These are phyloP conservation scores for Holcopasites calliopsidis DNA, from an alignment of 1,140 invertebrate species.

Conservation along the genomic window DNA sequence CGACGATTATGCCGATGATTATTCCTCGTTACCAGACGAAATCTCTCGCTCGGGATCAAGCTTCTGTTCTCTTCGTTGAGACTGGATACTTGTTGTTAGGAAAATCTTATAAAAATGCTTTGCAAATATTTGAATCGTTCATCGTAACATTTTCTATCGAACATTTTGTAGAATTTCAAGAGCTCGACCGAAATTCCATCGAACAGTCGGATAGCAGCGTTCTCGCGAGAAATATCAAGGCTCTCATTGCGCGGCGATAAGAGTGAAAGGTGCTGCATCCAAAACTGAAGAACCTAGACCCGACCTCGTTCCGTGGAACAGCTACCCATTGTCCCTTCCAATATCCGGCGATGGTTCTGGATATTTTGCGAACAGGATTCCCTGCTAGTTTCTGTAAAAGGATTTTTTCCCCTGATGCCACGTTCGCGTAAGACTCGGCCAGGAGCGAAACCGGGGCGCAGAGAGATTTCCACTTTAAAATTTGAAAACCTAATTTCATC, in stretches of 20 bases:
- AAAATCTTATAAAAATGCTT: too few relatives aligned
- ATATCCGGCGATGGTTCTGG: conserved; percentile 2
- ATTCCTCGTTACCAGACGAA: background rate
- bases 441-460: background rate
- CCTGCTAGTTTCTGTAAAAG: background rate
- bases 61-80: too few relatives aligned
- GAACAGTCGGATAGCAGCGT: background rate
- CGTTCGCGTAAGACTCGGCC: background rate
- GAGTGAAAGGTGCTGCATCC: background rate
- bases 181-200: too few relatives aligned
- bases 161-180: too few relatives aligned
- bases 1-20: background rate
- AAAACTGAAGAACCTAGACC: background rate
- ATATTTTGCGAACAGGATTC: background rate
- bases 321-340: conserved; percentile 4
- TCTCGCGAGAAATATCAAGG: background rate
- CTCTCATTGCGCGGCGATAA: background rate
- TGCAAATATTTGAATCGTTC: too few relatives aligned
- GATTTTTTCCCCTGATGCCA: background rate
- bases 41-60: too few relatives aligned
- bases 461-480: background rate
- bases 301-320: background rate
- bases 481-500: conserved; percentile 41
- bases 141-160: too few relatives aligned
- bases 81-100: too few relatives aligned